Evolutionary conservation across 2,113 vertebrate species (phyloP).

Genomic region (Corapipo altera): DNA sequence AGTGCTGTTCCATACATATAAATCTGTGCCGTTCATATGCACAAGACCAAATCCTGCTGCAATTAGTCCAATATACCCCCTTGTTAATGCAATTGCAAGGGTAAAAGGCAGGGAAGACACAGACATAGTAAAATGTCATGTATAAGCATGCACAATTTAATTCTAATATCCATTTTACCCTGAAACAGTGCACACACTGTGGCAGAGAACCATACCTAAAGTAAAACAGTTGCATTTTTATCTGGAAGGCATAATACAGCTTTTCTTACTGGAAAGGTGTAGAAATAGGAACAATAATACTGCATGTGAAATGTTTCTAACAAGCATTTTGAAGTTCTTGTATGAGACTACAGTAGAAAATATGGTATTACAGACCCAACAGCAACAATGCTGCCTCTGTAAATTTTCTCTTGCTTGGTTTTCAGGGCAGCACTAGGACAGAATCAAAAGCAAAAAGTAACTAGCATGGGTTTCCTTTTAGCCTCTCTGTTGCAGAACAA

Average conservation of each 20-base stretch:
- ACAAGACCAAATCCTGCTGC: not conserved
- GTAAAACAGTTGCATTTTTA: not conserved
- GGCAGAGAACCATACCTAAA: not conserved
- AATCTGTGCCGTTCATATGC: not conserved
- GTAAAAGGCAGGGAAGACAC: not conserved
- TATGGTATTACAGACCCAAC: not conserved
- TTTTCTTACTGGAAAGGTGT: not conserved
- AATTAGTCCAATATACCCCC: not conserved
- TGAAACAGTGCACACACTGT: not conserved
- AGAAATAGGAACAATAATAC: not conserved
- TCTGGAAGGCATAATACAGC: not conserved
- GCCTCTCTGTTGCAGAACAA: slow-evolving; percentile 45
- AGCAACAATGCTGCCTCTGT: slow-evolving; percentile 57
- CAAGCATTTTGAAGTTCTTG: not conserved
- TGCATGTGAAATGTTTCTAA: not conserved
- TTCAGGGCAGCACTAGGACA: slow-evolving; percentile 6
- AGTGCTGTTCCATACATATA: not conserved
- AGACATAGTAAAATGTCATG: not conserved
- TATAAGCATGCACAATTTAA: not conserved
- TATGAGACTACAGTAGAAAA: not conserved
- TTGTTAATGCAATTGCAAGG: not conserved
- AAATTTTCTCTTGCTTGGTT: not conserved
- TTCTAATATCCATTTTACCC: not conserved
- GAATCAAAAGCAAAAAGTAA: slow-evolving; percentile 21
- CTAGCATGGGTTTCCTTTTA: slow-evolving; percentile 16